phyloP scores from a whole-genome alignment of 2,113 vertebrate species.

The Corydoras sp. region DNA sequence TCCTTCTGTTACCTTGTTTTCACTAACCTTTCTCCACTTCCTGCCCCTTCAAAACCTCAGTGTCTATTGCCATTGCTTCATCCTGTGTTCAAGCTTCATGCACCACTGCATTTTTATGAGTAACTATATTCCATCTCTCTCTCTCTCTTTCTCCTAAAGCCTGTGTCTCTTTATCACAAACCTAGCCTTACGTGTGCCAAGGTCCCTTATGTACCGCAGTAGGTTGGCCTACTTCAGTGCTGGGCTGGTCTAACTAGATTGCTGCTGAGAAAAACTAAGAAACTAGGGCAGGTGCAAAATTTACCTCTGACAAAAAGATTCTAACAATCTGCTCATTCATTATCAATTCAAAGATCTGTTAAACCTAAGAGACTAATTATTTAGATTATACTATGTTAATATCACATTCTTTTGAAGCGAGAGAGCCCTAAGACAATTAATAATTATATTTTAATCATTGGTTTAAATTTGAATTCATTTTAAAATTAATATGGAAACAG shows the following conservation, averaged over 20 bases:
- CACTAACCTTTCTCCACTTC: slow-evolving; percentile 48
- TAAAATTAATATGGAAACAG: no score
- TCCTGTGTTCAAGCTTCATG: slow-evolving; percentile 21
- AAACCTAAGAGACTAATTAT: no score
- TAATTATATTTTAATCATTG: no score
- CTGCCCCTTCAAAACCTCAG: slow-evolving; percentile 56
- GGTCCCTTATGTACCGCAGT: slow-evolving; percentile 40
- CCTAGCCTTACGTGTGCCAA: slow-evolving; percentile 34
- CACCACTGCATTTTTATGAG: slow-evolving; percentile 12
- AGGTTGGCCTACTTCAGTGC: slow-evolving; percentile 40
- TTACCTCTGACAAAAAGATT: slow-evolving; percentile 55
- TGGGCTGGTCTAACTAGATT: slow-evolving; percentile 30
- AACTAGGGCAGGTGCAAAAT: slow-evolving; percentile 62
- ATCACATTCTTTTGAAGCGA: no score
- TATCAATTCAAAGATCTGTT: slow-evolving; percentile 16
- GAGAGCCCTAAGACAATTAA: no score
- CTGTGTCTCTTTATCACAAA: slow-evolving; percentile 9
- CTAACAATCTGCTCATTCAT: slow-evolving; percentile 58
- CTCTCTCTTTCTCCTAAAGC: background rate
- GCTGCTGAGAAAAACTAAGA: slow-evolving; percentile 51
- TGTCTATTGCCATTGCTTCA: slow-evolving; percentile 21
- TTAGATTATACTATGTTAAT: no score
- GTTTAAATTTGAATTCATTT: no score
- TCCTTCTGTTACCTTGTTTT: slow-evolving; percentile 49
- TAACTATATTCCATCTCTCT: slow-evolving; percentile 15